Percentiles rank a stretch among this genome's conserved stretches.
These are phyloP conservation scores for Tridacna crocea DNA, from an alignment of 2,888 invertebrate species.

Conservation along the genomic window DNA sequence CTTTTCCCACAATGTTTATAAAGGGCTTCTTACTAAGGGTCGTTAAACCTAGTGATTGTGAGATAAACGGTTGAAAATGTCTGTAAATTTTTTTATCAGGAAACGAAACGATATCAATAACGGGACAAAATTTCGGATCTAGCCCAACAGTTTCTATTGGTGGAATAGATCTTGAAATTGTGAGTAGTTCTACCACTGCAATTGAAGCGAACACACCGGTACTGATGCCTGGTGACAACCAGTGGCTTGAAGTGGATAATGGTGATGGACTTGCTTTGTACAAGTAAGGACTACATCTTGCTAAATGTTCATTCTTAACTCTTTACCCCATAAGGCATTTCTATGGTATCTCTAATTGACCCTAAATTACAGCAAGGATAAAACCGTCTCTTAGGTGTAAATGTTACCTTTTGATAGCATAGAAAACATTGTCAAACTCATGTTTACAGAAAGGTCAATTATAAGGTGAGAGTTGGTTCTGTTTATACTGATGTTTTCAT, in stretches of 20 bases:
- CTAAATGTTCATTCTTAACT: background rate
- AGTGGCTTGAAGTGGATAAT: background rate
- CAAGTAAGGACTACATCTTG: background rate
- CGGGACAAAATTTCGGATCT: slow-evolving; percentile 32
- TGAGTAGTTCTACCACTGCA: background rate
- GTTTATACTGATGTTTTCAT: too few species aligned
- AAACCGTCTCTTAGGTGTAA: too few species aligned
- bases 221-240: slow-evolving; percentile 3
- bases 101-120: slow-evolving; percentile 23
- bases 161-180: background rate
- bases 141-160: slow-evolving; percentile 17
- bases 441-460: too few species aligned
- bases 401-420: too few species aligned
- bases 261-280: slow-evolving; percentile 6
- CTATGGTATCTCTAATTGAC: too few species aligned
- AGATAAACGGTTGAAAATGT: too few species aligned
- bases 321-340: too few species aligned
- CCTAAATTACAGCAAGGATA: too few species aligned
- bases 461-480: too few species aligned
- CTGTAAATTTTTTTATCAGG: slow-evolving; percentile 14
- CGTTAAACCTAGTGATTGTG: too few species aligned
- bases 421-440: too few species aligned
- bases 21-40: too few species aligned
- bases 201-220: slow-evolving; percentile 18
- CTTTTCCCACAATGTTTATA: background rate